Base-by-base conservation (phyloP, 2,888 invertebrate species). In the Pollenia labialis region DNA sequence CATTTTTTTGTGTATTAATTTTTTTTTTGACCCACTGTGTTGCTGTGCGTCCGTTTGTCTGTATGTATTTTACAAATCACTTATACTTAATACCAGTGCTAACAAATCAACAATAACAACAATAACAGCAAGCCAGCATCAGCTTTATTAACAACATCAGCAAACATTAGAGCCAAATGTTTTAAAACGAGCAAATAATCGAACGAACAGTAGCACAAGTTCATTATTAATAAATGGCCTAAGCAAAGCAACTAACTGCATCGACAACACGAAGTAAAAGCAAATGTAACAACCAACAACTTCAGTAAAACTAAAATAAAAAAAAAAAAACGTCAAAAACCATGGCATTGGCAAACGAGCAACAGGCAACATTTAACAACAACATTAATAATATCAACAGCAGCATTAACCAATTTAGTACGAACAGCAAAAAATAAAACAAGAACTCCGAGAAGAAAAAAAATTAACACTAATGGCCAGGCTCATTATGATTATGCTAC, bases 291-390 rank as follows among this genome's bases (percentile, higher is more conserved):
- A 48, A 16, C 46, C 62, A 48, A 16, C 46, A 68, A 81, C 14
- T 32, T 32, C 32, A 32, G 32, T 32, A 6, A 32, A 62, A 40
- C 12, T 48, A 16, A 18, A 44, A 42, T n/a, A n/a, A 50, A n/a
- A 60, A 60, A 23, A 48, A 14, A 71, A 32, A 18, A 66, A 52
- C 11, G 40, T 14, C 50, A 87, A 76, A 82, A 87, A 69, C 87
- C 87, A 84, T 87, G 87, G 77, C 87, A 87, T 77, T 87, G 87
- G 81, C 87, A 80, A 83, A 83, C 76, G 54, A 80, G 76, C 81
- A 77, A 80, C 79, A 82, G 74, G 75, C 83, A 76, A 80, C 83
- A 80, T 62, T 72, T 85, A 75, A 71, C 71, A 81, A 68, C 62
- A 75, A 64, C 77, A 76, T 71, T 54, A 62, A 77, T 60, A 80